Percentiles rank a stretch among this genome's conserved stretches.
Evolutionary conservation across 2,113 vertebrate genomes (phyloP).

Genomic region (Edolisoma coerulescens): DNA sequence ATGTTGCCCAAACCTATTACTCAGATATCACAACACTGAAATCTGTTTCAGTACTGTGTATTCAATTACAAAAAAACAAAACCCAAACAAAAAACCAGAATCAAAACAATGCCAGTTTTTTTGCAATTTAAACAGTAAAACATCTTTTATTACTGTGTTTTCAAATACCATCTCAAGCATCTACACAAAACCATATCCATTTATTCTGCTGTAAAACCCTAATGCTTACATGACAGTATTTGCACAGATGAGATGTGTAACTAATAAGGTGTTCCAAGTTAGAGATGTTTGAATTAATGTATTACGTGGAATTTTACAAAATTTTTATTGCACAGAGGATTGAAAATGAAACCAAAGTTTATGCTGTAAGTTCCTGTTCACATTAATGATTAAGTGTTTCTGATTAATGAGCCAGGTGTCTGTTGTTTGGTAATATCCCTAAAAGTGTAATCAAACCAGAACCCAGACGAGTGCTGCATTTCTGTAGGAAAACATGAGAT

Average conservation of each 20-base stretch:
- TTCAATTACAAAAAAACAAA: not conserved
- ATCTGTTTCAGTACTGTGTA: not conserved
- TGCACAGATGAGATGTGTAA: not conserved
- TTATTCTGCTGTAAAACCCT: not conserved
- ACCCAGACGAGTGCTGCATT: not conserved
- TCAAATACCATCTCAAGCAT: not conserved
- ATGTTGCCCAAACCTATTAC: not conserved
- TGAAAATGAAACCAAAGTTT: not conserved
- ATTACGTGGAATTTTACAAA: not conserved
- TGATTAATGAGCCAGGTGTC: not conserved
- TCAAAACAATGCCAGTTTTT: rapidly evolving
- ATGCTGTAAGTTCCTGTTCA: not conserved
- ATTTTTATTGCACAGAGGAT: not conserved
- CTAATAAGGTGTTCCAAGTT: not conserved
- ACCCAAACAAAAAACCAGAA: not conserved
- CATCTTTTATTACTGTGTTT: not conserved
- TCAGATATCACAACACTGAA: not conserved
- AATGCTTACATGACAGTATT: not conserved
- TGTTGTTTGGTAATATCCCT: not conserved
- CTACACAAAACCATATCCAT: not conserved
- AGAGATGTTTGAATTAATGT: not conserved
- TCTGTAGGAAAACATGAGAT: not conserved
- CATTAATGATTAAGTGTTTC: not conserved
- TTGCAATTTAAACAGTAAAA: not conserved
- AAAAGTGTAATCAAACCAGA: not conserved